phyloP scores from a whole-genome alignment of 2,113 vertebrate species.

The Seriola rivoliana region DNA sequence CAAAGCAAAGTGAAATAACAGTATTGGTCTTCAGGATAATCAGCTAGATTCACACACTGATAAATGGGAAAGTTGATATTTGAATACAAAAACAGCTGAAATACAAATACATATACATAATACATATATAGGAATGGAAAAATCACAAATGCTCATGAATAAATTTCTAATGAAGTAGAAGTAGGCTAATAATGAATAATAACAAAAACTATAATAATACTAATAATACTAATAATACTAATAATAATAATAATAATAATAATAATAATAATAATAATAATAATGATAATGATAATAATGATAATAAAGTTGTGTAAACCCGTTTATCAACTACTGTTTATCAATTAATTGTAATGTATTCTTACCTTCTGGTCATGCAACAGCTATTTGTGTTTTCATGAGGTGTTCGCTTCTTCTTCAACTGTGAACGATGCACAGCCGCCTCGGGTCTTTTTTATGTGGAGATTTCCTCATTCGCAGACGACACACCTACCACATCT shows the following conservation, averaged over 20 bases:
- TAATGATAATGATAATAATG: background rate
- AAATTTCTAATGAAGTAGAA: background rate
- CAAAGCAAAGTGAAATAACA: background rate
- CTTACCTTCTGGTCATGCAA: conserved; percentile 41
- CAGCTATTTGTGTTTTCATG: background rate
- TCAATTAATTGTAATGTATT: background rate
- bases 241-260: background rate
- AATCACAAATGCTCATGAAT: background rate
- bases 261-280: background rate
- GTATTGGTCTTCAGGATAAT: too few species aligned
- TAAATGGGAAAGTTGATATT: too few species aligned
- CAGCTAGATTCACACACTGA: too few species aligned
- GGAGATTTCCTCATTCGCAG: too few species aligned
- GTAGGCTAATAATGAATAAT: too few species aligned
- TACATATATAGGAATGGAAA: background rate
- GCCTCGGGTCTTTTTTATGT: too few species aligned
- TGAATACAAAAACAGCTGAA: background rate
- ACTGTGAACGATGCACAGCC: too few species aligned
- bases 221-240: too few species aligned
- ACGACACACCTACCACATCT: too few species aligned
- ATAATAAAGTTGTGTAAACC: background rate
- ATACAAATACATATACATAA: background rate
- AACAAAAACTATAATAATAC: too few species aligned
- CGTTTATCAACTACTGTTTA: too few species aligned
- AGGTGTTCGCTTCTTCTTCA: conserved; percentile 16